Percentiles rank a stretch among this genome's conserved stretches.
phyloP scores from a whole-genome alignment of 2,797 vertebrate species.

The Gymnoscopelus braueri region DNA sequence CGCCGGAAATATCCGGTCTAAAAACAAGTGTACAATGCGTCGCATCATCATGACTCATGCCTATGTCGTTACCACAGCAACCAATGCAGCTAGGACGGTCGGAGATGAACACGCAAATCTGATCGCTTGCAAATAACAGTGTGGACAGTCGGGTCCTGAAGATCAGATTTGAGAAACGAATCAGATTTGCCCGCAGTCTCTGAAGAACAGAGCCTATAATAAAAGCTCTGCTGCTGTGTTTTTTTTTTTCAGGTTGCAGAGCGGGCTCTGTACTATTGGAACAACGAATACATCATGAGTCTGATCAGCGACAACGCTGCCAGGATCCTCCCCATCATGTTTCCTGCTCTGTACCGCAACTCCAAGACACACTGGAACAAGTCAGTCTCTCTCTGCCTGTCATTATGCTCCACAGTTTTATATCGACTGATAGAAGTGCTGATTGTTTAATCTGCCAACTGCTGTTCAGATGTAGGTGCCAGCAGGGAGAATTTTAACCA shows the following conservation, averaged over 20 bases:
- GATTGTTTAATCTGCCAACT: too few species aligned
- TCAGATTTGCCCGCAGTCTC: background rate
- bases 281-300: slow-evolving; percentile 99
- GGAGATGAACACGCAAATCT: too few species aligned
- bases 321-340: slow-evolving; percentile 98
- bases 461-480: too few species aligned
- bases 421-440: too few species aligned
- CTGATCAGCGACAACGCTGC: slow-evolving; percentile 97
- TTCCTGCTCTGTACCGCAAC: slow-evolving; percentile 95
- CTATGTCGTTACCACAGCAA: too few species aligned
- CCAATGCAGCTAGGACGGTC: too few species aligned
- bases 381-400: slow-evolving; percentile 77
- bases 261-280: slow-evolving; percentile 97
- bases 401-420: too few species aligned
- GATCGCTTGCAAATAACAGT: too few species aligned
- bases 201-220: too few species aligned
- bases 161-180: too few species aligned
- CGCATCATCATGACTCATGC: background rate
- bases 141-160: too few species aligned
- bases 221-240: slow-evolving; percentile 5
- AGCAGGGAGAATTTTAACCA: too few species aligned
- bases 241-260: slow-evolving; percentile 88
- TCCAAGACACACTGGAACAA: slow-evolving; percentile 99
- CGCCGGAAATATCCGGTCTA: background rate
- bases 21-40: background rate